These are phyloP conservation scores for Caenorhabditis drosophilae DNA, from an alignment of 2,888 invertebrate species.

Conservation along the genomic window DNA sequence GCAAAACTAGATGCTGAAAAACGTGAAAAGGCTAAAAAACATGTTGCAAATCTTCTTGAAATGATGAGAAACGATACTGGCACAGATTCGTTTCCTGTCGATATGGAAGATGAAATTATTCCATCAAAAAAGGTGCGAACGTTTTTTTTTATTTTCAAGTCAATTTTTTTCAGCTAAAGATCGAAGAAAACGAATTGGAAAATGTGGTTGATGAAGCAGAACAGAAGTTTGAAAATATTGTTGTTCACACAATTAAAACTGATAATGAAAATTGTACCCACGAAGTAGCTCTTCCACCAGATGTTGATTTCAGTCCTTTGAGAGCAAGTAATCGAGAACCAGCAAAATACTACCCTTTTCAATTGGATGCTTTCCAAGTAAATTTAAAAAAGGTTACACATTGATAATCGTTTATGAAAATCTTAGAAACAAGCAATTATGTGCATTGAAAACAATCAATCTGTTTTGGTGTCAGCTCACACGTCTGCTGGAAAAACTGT, in stretches of 20 bases:
- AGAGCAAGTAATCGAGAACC: conserved; percentile 76
- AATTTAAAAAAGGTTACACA: conserved; percentile 69
- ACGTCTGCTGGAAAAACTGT: conserved; percentile 99
- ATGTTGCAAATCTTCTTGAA: conserved; percentile 1
- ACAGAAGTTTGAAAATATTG: conserved; percentile 19
- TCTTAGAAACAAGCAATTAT: conserved; percentile 76
- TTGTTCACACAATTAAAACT: conserved; percentile 85
- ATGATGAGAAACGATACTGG: conserved; percentile 4
- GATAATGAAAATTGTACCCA: conserved; percentile 89
- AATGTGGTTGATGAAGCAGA: not conserved
- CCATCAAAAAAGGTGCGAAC: not conserved
- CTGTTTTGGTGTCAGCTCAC: conserved; percentile 97
- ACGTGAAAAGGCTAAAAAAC: not conserved
- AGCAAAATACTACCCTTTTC: conserved; percentile 90
- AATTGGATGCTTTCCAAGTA: conserved; percentile 87
- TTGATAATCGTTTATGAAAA: not conserved
- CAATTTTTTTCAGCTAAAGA: not conserved
- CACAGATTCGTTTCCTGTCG: not conserved
- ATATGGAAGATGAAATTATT: not conserved
- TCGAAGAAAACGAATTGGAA: conserved; percentile 1
- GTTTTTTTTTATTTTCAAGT: not conserved
- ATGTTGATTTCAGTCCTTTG: conserved; percentile 79
- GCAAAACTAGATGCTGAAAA: conserved; percentile 2
- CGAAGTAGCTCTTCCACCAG: conserved; percentile 87
- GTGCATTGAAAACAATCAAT: conserved; percentile 96